A percentile compares a stretch with the other conserved stretches of the same genome.
Evolutionary conservation across 2,797 vertebrate species (phyloP).

Genomic region (Scleropages formosus): DNA sequence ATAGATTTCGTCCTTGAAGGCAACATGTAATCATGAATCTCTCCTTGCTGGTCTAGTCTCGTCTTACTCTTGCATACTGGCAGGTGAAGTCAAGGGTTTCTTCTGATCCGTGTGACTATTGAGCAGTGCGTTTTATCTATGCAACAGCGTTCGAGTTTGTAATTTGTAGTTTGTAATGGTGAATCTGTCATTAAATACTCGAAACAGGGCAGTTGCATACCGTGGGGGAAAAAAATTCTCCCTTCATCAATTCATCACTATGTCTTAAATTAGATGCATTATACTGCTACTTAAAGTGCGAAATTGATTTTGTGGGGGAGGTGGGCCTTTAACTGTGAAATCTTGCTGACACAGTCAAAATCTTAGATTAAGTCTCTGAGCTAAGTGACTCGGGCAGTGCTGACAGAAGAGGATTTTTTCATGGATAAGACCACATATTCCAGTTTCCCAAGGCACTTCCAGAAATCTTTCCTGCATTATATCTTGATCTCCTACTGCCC

Average conservation of each 20-base stretch:
- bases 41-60: too few relatives aligned
- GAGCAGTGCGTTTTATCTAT: too few relatives aligned
- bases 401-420: conserved; percentile 50
- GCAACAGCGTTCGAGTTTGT: too few relatives aligned
- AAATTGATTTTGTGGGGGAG: conserved; percentile 51
- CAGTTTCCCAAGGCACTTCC: conserved; percentile 13
- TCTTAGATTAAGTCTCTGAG: conserved; percentile 57
- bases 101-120: too few relatives aligned
- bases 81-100: too few relatives aligned
- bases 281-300: conserved; percentile 42
- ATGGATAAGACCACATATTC: conserved; percentile 41
- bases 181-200: too few relatives aligned
- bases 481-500: background rate
- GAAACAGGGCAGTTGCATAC: conserved; percentile 35
- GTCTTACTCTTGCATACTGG: too few relatives aligned
- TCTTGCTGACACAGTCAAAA: conserved; percentile 58
- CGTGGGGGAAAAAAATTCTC: conserved; percentile 44
- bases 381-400: conserved; percentile 40
- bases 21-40: too few relatives aligned
- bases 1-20: too few relatives aligned
- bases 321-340: conserved; percentile 43
- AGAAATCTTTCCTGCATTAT: background rate
- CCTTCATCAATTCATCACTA: conserved; percentile 38
- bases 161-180: too few relatives aligned
- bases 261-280: conserved; percentile 51